Conservation (phyloP, 2,888 invertebrate species). For the Leucoptera coffeella region DNA sequence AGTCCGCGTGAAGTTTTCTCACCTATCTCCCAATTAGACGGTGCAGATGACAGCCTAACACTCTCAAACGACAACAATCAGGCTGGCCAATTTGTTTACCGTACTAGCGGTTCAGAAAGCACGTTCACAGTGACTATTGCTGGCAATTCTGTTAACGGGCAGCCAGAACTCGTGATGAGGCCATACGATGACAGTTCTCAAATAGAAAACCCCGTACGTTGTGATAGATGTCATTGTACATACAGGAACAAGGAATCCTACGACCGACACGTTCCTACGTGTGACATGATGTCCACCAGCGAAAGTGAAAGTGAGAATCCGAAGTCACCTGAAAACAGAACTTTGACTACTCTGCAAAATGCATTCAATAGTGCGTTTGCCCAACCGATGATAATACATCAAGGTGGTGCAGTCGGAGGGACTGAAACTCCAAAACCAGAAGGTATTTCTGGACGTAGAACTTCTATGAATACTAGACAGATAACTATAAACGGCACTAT, state of each 20-base stretch:
- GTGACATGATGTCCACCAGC: conserved; percentile 73
- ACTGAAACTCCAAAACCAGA: conserved; percentile 45
- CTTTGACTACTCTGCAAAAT: conserved; percentile 41
- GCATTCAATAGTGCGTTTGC: conserved; percentile 46
- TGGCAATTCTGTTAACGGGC: conserved; percentile 43
- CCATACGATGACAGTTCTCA: conserved; percentile 35
- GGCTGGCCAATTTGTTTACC: conserved; percentile 35
- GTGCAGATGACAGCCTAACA: conserved; percentile 64
- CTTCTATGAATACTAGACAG: conserved; percentile 45
- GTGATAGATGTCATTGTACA: conserved; percentile 81
- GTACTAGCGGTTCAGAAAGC: conserved; percentile 42
- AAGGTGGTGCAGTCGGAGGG: conserved; percentile 35
- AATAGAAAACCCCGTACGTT: conserved; percentile 72
- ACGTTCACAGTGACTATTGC: conserved; percentile 45
- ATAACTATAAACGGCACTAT: conserved; percentile 50
- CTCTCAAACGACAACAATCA: conserved; percentile 27
- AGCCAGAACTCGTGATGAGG: conserved; percentile 38
- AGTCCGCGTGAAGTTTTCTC: conserved; percentile 37
- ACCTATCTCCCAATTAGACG: conserved; percentile 62
- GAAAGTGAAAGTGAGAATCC: conserved; percentile 75
- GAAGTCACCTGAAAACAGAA: conserved; percentile 47
- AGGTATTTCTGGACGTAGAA: conserved; percentile 37
- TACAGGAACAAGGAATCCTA: conserved; percentile 78
- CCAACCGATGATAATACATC: conserved; percentile 44
- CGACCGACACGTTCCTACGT: conserved; percentile 69